Percentiles rank a stretch among this genome's conserved stretches.
Conservation (phyloP, 2,888 invertebrate species). For the Diplolepis rosae region DNA sequence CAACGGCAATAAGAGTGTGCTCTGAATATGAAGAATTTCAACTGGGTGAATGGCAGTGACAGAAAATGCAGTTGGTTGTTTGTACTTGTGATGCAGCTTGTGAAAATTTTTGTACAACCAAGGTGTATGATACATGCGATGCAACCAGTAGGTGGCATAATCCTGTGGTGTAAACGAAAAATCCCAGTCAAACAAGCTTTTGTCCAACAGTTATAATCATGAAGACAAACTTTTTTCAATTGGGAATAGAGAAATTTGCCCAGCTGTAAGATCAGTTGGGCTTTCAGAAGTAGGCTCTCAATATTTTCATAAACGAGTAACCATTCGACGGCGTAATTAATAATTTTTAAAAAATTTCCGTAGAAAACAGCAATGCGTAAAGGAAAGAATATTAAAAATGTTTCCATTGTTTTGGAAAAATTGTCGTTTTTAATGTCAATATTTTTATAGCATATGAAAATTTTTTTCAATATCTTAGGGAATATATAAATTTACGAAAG, state of each 20-base stretch:
- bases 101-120: too few species aligned
- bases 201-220: conserved; percentile 37
- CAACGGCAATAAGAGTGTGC: too few species aligned
- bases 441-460: too few species aligned
- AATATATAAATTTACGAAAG: too few species aligned
- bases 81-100: conserved; percentile 85
- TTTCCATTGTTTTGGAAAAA: background rate
- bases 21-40: too few species aligned
- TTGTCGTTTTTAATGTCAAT: too few species aligned
- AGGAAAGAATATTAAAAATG: too few species aligned
- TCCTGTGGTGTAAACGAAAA: conserved; percentile 74
- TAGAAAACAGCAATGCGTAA: background rate
- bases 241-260: conserved; percentile 52
- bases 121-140: conserved; percentile 82
- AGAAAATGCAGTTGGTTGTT: conserved; percentile 85
- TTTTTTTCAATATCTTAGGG: too few species aligned
- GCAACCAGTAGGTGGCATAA: conserved; percentile 81
- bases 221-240: conserved; percentile 53
- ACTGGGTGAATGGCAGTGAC: too few species aligned
- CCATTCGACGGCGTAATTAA: conserved; percentile 43
- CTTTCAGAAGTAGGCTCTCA: conserved; percentile 29
- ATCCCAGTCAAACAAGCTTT: conserved; percentile 34
- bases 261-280: conserved; percentile 45
- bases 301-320: background rate
- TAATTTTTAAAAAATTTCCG: conserved; percentile 41